phyloP scores from a whole-genome alignment of 2,888 invertebrate species.

The Keiferia lycopersicella region DNA sequence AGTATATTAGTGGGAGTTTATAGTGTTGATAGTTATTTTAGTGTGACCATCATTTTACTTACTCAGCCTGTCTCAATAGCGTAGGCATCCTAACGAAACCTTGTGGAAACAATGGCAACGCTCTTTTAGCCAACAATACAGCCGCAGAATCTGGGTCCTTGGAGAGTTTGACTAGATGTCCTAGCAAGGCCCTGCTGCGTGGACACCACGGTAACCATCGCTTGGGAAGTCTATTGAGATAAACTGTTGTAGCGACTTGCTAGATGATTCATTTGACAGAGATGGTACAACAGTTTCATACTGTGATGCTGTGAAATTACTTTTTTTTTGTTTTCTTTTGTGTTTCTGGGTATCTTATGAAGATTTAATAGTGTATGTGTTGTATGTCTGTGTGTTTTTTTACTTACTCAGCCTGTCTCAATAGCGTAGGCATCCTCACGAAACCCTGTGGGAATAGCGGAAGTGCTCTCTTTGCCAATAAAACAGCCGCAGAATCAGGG shows the following conservation, averaged over 20 bases:
- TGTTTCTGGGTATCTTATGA: not conserved
- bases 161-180: constrained; percentile 30
- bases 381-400: too few relatives aligned
- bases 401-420: constrained; percentile 76
- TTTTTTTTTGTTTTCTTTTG: not conserved
- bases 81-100: constrained; percentile 85
- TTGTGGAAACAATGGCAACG: constrained; percentile 84
- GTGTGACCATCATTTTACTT: too few relatives aligned
- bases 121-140: constrained; percentile 78
- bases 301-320: not conserved
- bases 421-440: constrained; percentile 81
- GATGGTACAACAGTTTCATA: too few relatives aligned
- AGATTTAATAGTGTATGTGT: too few relatives aligned
- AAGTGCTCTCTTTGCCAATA: constrained; percentile 82
- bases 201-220: constrained; percentile 86
- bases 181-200: constrained; percentile 40
- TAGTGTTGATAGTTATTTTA: too few relatives aligned
- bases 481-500: constrained; percentile 60
- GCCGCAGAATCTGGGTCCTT: constrained; percentile 54
- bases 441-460: constrained; percentile 86
- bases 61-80: constrained; percentile 77
- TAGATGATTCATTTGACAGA: too few relatives aligned
- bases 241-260: too few relatives aligned
- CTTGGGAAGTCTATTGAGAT: too few relatives aligned
- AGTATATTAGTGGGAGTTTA: too few relatives aligned